These are phyloP conservation scores for Cerceris ruficornis DNA, from an alignment of 2,888 invertebrate species.

Conservation along the genomic window DNA sequence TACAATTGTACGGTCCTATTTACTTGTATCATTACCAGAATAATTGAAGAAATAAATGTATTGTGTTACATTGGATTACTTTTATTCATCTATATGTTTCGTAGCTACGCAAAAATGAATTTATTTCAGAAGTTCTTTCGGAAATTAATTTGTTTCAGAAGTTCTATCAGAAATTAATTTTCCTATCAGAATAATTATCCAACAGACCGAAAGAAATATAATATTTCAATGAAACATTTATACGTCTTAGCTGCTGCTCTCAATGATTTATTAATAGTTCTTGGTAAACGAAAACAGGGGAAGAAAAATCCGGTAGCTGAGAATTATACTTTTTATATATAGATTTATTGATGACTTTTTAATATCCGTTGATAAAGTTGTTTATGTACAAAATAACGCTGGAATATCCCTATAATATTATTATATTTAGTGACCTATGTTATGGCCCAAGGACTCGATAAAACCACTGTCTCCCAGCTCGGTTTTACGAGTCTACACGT, in stretches of 20 bases:
- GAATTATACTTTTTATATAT: constrained; percentile 70
- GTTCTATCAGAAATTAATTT: too few relatives aligned
- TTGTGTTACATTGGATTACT: constrained; percentile 13
- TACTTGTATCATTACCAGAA: constrained; percentile 48
- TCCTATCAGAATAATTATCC: too few relatives aligned
- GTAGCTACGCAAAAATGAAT: neutral
- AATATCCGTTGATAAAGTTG: constrained; percentile 79
- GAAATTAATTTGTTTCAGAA: too few relatives aligned
- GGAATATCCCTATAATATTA: constrained; percentile 77
- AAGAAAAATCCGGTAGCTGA: too few relatives aligned
- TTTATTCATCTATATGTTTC: neutral
- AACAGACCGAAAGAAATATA: too few relatives aligned
- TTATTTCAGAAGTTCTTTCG: neutral
- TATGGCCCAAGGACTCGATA: constrained; percentile 65
- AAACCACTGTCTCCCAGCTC: constrained; percentile 39
- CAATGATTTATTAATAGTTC: too few relatives aligned
- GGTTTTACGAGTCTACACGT: constrained; percentile 48
- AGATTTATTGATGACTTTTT: constrained; percentile 79
- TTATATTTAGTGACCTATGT: constrained; percentile 72
- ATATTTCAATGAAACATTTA: too few relatives aligned
- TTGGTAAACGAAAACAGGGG: too few relatives aligned
- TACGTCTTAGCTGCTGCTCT: too few relatives aligned
- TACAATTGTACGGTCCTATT: constrained; percentile 43
- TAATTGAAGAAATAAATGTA: constrained; percentile 58
- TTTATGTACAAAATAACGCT: constrained; percentile 81